Evolutionary conservation across 2,797 vertebrate genomes (phyloP).

Genomic region (Borostomias antarcticus): DNA sequence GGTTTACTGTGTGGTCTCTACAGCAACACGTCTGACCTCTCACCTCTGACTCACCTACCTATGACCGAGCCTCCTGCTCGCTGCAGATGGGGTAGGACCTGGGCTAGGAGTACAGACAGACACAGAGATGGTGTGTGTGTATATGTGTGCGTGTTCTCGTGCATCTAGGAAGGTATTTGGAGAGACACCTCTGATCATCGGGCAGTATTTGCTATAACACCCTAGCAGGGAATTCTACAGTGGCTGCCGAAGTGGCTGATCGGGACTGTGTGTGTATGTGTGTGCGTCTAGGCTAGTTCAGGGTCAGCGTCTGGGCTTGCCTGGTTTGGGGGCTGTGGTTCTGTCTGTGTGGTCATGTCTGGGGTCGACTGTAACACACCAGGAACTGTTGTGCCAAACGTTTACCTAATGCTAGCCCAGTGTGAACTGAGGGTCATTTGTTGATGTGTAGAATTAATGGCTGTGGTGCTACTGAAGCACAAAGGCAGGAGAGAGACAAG

Average conservation of each 20-base stretch:
- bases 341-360: conserved; percentile 1
- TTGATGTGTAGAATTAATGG: conserved; percentile 41
- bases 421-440: conserved; percentile 47
- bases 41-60: too few species aligned
- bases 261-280: conserved; percentile 34
- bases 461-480: conserved; percentile 30
- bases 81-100: conserved; percentile 1
- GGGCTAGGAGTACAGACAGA: conserved; percentile 14
- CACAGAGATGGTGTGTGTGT: conserved; percentile 31
- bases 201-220: conserved; percentile 86
- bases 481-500: conserved; percentile 10
- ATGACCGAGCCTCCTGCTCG: too few species aligned
- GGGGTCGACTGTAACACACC: conserved; percentile 39
- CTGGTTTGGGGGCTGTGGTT: conserved; percentile 37
- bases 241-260: conserved; percentile 74
- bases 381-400: conserved; percentile 49
- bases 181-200: conserved; percentile 71
- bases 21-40: too few species aligned
- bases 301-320: conserved; percentile 17
- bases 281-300: not conserved
- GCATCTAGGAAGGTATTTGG: conserved; percentile 67
- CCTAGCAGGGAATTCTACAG: conserved; percentile 84
- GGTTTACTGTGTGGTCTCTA: conserved; percentile 49
- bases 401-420: conserved; percentile 32
- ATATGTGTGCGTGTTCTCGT: conserved; percentile 45